Evolutionary conservation across 2,888 invertebrate genomes (phyloP).

Genomic region (Plemyria rubiginata): DNA sequence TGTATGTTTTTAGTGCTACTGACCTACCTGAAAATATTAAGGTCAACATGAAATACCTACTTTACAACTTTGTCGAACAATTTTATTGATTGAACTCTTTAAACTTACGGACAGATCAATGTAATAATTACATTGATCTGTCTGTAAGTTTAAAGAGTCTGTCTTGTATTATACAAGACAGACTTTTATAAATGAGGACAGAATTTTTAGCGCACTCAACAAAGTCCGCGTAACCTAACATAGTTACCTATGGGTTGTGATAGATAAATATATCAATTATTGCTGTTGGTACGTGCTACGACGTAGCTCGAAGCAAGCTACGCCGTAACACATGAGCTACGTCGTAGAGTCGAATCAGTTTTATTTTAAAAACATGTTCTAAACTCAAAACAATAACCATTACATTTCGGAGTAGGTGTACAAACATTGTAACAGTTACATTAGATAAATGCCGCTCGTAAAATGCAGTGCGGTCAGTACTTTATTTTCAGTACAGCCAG

Average conservation of each 20-base stretch:
- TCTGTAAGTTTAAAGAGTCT: too few species aligned
- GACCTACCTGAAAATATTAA: too few species aligned
- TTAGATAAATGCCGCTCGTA: constrained; percentile 1
- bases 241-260: not conserved
- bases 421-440: not conserved
- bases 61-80: too few species aligned
- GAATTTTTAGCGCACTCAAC: not conserved
- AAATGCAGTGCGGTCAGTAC: not conserved
- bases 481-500: not conserved
- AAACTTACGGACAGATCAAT: too few species aligned
- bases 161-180: not conserved
- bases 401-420: not conserved
- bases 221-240: not conserved
- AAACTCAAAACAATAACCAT: too few species aligned
- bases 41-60: too few species aligned
- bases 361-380: too few species aligned
- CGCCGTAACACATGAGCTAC: constrained; percentile 4
- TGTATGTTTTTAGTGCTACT: too few species aligned
- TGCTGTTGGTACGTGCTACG: constrained; percentile 1
- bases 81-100: too few species aligned
- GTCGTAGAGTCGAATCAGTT: too few species aligned
- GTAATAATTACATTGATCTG: too few species aligned
- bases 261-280: not conserved
- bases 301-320: not conserved
- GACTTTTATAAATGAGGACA: not conserved